phyloP scores from a whole-genome alignment of 1,140 invertebrate species.

The Brachionus asplanchnoidis region DNA sequence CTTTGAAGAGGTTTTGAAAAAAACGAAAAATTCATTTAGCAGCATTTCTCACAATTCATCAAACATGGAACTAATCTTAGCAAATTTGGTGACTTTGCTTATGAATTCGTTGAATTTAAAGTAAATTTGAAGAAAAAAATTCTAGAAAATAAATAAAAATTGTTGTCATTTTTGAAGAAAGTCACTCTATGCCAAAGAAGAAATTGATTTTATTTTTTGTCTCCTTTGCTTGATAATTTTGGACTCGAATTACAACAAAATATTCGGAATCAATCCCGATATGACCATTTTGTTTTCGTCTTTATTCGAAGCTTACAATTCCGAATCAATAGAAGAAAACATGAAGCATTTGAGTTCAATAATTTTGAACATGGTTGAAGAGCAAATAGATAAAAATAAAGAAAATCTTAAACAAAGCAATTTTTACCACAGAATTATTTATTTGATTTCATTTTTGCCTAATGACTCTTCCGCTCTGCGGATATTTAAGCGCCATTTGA shows the following conservation, averaged over 20 bases:
- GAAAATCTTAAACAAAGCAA: background rate
- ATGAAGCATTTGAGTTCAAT: background rate
- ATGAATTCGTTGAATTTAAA: background rate
- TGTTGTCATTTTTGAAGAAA: background rate
- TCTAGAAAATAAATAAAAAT: background rate
- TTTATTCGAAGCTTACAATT: background rate
- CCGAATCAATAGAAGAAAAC: background rate
- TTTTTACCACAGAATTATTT: background rate
- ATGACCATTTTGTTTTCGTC: background rate
- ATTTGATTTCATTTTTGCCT: background rate
- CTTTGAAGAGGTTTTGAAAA: background rate
- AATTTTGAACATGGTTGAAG: background rate
- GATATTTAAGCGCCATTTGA: background rate
- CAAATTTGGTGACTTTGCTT: background rate
- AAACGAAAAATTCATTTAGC: background rate
- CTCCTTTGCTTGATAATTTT: background rate
- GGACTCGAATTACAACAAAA: background rate
- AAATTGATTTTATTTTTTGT: conserved; percentile 4
- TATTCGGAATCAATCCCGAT: background rate
- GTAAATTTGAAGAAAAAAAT: background rate
- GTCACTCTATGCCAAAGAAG: background rate
- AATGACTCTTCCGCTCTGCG: background rate
- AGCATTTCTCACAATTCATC: background rate
- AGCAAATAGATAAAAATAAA: background rate
- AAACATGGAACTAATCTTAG: background rate